These are phyloP conservation scores for Dendrophyllia cribrosa DNA, from an alignment of 64 coral and sea anemone species.

Conservation along the genomic window DNA sequence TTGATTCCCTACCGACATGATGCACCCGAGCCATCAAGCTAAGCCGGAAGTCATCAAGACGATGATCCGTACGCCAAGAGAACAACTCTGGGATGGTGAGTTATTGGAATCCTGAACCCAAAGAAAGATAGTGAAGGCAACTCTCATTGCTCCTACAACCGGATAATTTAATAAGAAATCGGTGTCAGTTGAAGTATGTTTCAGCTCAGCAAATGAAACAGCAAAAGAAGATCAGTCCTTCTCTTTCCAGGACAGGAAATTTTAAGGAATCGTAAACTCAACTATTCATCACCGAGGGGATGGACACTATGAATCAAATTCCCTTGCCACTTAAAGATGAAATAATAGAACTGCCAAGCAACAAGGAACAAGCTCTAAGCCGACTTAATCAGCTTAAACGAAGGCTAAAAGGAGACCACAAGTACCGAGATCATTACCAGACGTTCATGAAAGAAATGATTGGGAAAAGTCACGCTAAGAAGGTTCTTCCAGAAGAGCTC, in stretches of 20 bases:
- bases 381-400: not conserved
- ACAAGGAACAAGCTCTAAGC: not conserved
- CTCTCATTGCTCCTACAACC: not conserved
- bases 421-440: not conserved
- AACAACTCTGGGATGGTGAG: slow-evolving; percentile 60
- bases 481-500: not conserved
- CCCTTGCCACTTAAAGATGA: not conserved
- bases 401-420: not conserved
- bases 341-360: no score
- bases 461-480: not conserved
- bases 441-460: not conserved
- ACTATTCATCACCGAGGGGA: no score
- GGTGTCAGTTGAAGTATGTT: not conserved
- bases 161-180: not conserved
- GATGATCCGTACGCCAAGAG: slow-evolving; percentile 50
- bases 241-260: not conserved
- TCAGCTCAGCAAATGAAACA: not conserved
- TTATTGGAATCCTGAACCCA: slow-evolving; percentile 8
- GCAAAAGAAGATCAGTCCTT: not conserved
- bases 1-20: slow-evolving; percentile 46
- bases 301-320: not conserved
- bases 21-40: slow-evolving; percentile 60
- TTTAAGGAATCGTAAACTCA: not conserved
- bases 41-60: slow-evolving; percentile 51
- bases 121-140: not conserved